These are phyloP conservation scores for Phalacrocorax pelagicus DNA, from an alignment of 2,113 vertebrate species.

Conservation along the genomic window DNA sequence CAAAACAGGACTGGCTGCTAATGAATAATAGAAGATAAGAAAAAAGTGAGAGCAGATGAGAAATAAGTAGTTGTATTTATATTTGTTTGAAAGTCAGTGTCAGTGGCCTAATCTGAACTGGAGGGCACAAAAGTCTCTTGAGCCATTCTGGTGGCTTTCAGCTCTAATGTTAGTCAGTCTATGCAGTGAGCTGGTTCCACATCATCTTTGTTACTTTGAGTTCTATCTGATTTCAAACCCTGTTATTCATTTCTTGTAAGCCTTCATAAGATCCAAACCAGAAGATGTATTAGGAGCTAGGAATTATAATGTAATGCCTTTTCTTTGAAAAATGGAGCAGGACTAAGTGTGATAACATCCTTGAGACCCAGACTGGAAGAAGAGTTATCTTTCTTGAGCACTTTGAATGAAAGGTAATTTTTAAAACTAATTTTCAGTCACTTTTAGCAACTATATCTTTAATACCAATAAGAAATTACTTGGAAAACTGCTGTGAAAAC, in stretches of 20 bases:
- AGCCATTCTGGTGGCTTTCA: not conserved
- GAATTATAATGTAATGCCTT: not conserved
- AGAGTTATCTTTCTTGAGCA: not conserved
- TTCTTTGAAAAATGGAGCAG: not conserved
- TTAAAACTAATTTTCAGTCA: not conserved
- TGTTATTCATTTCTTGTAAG: not conserved
- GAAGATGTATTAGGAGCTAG: not conserved
- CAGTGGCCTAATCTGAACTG: not conserved
- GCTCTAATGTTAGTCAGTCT: not conserved
- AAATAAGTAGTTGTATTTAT: not conserved
- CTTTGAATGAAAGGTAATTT: not conserved
- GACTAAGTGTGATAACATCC: not conserved
- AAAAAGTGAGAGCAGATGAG: not conserved
- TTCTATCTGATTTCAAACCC: not conserved
- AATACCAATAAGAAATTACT: not conserved
- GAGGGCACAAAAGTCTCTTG: not conserved
- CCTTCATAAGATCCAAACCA: not conserved
- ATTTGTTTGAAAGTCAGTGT: not conserved
- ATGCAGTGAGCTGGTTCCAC: not conserved
- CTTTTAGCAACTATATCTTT: not conserved
- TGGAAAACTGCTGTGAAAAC: not conserved
- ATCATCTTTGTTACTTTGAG: not conserved
- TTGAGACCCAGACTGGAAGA: too few relatives aligned
- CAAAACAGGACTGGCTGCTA: not conserved
- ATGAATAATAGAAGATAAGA: not conserved